Evolutionary conservation across 2,113 vertebrate species (phyloP), one percentile per base, ranked within the genome.

Genomic region (Amphiprion ocellaris): DNA sequence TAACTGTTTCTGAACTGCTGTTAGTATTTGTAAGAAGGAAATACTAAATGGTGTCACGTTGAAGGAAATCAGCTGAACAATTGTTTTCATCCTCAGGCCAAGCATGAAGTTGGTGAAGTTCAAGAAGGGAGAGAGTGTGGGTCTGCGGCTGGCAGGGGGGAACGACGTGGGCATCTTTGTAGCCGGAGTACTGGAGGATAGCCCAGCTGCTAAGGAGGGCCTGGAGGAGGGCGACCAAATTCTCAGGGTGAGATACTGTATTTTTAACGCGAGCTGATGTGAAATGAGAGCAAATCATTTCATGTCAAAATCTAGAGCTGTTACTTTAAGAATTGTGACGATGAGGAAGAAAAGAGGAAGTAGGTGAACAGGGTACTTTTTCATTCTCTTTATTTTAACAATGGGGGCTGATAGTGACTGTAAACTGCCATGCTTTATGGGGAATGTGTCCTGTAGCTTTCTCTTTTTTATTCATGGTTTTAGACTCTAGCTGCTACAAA

Each of bases 61-160:
- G 67, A 50, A 65, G 26, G 54, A 84, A 75, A 49, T 77, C 16
- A 39, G 37, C 47, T 33, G 4, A 17, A 70, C 52, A 50, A 16
- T 56, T 62, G 58, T 82, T 6, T 78, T 74, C n/a, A 4, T 84
- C 60, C 61, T 71, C 93, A 99, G 98, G 92, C 98, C 98, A 39
- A 99, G 97, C 93, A 99, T 99, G 98, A 99, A 99, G 90, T 94
- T 99, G 90, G 98, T 99, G 56, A 99, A 99, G 92, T 99, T 99
- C 94, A 97, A 96, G 90, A 99, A 99, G 94, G 98, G 98, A 74
- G 98, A 99, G 66, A 99, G 98, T 1, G 98, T 99, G 81, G 98
- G 98, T 26, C 94, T 99, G 90, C 96, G 98, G n/a, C 95, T 99
- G 86, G 98, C 98, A 49, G 98, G 98, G 75, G 98, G 98, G 62